phyloP scores from a whole-genome alignment of 2,797 vertebrate genomes.

The Chromis chromis region DNA sequence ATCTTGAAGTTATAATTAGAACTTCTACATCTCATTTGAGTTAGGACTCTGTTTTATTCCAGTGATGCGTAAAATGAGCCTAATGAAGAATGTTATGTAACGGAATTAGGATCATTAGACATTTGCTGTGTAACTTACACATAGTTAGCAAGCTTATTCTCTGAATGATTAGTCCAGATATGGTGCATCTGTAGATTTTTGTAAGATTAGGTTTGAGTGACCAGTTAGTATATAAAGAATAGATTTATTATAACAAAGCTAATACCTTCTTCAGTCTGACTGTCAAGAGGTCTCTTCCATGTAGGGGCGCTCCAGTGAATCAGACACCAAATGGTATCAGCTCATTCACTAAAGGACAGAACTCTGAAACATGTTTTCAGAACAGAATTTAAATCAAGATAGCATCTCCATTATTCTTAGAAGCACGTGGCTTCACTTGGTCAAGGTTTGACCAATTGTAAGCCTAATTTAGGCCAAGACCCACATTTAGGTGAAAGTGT shows the following conservation, averaged over 20 bases:
- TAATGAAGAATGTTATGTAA: conserved; percentile 29
- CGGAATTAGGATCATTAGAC: conserved; percentile 14
- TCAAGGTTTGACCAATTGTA: conserved; percentile 15
- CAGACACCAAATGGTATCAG: conserved; percentile 23
- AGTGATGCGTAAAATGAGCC: conserved; percentile 48
- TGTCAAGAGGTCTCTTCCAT: conserved; percentile 13
- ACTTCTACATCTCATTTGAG: conserved; percentile 17
- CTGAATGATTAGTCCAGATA: conserved; percentile 15
- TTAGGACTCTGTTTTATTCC: conserved; percentile 21
- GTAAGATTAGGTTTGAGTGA: conserved; percentile 17
- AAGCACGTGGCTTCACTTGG: conserved; percentile 14
- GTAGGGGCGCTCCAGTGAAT: conserved; percentile 21
- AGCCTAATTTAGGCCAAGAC: conserved; percentile 4
- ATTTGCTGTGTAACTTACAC: conserved; percentile 50
- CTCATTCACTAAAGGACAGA: conserved; percentile 14
- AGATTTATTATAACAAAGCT: conserved; percentile 33
- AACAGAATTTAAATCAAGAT: conserved; percentile 17
- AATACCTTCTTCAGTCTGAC: conserved; percentile 25
- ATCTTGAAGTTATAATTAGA: conserved; percentile 28
- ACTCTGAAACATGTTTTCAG: conserved; percentile 15
- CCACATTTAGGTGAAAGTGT: background rate
- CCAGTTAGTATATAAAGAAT: conserved; percentile 29
- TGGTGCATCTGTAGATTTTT: conserved; percentile 20
- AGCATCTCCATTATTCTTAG: background rate
- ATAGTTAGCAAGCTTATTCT: conserved; percentile 18